Evolutionary conservation across 2,113 vertebrate species (phyloP), one percentile per base, ranked within the genome.

Genomic region (Cololabis saira): DNA sequence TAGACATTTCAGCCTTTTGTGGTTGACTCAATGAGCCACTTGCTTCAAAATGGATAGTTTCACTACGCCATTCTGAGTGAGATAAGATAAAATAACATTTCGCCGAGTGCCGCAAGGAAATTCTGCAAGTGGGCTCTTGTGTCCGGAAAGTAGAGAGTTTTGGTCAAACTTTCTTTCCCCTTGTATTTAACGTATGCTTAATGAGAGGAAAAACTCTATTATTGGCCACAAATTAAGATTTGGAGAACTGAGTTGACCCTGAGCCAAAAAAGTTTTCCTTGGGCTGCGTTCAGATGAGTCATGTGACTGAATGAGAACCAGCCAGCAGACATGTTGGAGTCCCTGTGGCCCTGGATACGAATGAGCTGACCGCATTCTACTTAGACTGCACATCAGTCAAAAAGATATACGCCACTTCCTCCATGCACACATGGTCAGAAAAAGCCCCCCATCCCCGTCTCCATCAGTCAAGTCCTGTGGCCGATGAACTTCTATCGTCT

Each of bases 401-500:
- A 74, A 37, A 87, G 83, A 87, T 84, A 79, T 68, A 82, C 76
- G 48, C 75, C 53, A 77, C 80, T 85, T 85, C 84, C 77, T 81
- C 18, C 78, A 61, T 76, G 55, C 76, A 65, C 71, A 64, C 81
- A 68, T 44, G 48, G 59, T 21, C 56, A 3, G 17, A 72, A 40
- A 74, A 74, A 53, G 19, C 52, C 63, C 74, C 74, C 78, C 69
- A 52, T 71, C 69, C 76, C 48, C 68, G 17, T 74, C 80, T 81
- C 78, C 80, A 88, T 85, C 79, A 81, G 81, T 84, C 80, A 78
- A 50, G 71, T 60, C 74, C 67, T 64, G 61, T 42, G 68, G 79
- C 64, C 71, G 64, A 88, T 84, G 80, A 85, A 91, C 85, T 83
- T 89, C 86, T 81, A 87, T 84, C 86, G 74, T 89, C 87, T 84